Percentiles rank a stretch among this genome's conserved stretches.
Evolutionary conservation across 2,113 vertebrate genomes (phyloP).

Genomic region (Prinia subflava): DNA sequence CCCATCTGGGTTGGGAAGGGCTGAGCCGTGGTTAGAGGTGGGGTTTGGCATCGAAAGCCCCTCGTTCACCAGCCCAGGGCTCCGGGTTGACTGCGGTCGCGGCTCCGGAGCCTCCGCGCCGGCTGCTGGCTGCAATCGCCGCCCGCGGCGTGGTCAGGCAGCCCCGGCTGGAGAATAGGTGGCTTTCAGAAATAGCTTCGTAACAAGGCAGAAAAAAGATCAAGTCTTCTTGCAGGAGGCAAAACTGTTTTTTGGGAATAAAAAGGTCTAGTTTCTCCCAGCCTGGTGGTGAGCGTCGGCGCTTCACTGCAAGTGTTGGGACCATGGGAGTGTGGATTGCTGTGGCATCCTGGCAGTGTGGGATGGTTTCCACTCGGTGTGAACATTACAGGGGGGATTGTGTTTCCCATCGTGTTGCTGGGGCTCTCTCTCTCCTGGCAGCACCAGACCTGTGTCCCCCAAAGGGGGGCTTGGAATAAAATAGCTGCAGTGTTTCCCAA

Average conservation of each 20-base stretch:
- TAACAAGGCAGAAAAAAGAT: neutral
- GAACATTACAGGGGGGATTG: neutral
- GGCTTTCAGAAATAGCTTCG: neutral
- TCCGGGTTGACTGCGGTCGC: neutral
- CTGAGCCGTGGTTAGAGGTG: neutral
- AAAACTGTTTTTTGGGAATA: neutral
- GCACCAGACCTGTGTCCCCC: neutral
- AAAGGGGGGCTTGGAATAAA: neutral
- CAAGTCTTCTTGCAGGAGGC: neutral
- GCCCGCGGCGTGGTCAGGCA: neutral
- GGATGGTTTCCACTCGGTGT: neutral
- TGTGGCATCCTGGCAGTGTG: neutral
- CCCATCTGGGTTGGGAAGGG: neutral
- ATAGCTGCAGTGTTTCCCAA: conserved; percentile 10
- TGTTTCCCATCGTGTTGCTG: neutral
- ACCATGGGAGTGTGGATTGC: neutral
- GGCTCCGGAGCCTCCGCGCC: neutral
- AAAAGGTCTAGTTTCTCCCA: neutral
- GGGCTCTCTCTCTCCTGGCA: neutral
- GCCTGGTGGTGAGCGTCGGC: neutral
- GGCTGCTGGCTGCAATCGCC: neutral
- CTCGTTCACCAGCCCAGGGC: neutral
- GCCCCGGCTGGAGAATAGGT: neutral
- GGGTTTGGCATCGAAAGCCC: neutral
- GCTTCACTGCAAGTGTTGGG: neutral